Conservation (phyloP, 2,888 invertebrate species). For the Heteropelma amictum region DNA sequence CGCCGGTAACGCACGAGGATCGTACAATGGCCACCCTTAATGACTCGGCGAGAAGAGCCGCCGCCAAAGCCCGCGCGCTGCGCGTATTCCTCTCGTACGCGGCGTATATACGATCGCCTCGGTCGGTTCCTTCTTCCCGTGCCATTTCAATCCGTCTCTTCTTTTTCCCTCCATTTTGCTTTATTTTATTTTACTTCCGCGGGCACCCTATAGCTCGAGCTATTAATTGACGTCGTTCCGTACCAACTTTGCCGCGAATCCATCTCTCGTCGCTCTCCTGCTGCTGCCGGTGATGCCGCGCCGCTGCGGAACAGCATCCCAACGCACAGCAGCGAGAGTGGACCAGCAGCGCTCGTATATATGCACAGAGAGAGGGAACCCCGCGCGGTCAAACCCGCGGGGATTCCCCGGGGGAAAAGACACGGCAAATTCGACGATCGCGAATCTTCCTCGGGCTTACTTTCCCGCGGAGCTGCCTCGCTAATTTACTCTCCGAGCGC, state of each 20-base stretch:
- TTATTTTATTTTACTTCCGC: constrained; percentile 74
- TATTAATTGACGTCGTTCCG: constrained; percentile 76
- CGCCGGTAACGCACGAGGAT: constrained; percentile 68
- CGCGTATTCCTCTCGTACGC: constrained; percentile 28
- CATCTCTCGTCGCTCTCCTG: constrained; percentile 64
- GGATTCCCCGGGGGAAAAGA: constrained; percentile 40
- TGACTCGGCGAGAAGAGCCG: constrained; percentile 72
- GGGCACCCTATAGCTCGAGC: constrained; percentile 75
- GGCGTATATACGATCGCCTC: too few relatives aligned
- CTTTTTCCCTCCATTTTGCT: constrained; percentile 48
- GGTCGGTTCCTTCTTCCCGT: constrained; percentile 58
- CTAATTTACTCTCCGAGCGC: constrained; percentile 39
- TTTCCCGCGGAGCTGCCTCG: constrained; percentile 19
- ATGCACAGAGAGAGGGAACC: constrained; percentile 38
- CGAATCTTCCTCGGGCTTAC: constrained; percentile 41
- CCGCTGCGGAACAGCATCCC: constrained; percentile 20
- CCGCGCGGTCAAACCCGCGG: constrained; percentile 46
- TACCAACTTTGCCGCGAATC: constrained; percentile 73
- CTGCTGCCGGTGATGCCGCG: constrained; percentile 33
- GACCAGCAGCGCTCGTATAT: constrained; percentile 27
- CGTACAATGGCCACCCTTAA: constrained; percentile 72
- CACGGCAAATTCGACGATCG: constrained; percentile 28
- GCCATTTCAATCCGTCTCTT: constrained; percentile 61
- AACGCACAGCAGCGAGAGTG: neutral
- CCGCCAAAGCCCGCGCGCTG: constrained; percentile 71